A percentile compares a stretch with the other conserved stretches of the same genome.
These are phyloP conservation scores for Glaucomys volans DNA, from an alignment of 2,113 vertebrate species.

Conservation along the genomic window DNA sequence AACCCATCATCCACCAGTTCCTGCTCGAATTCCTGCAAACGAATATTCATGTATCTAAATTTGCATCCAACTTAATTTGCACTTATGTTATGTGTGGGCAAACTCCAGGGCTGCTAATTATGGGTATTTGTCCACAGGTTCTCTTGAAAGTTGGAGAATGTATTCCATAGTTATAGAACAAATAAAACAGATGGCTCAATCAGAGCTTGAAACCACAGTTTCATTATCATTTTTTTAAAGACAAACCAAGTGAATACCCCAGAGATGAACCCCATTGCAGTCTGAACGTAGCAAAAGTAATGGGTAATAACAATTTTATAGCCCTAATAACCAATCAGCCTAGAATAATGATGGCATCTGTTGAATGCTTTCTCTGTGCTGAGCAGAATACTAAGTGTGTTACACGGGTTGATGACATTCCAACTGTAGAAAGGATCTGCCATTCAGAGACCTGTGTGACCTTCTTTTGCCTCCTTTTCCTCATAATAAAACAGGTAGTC, in stretches of 20 bases:
- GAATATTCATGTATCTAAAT: not conserved
- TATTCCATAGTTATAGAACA: not conserved
- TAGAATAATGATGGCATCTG: not conserved
- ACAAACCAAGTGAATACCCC: not conserved
- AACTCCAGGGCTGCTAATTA: not conserved
- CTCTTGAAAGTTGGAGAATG: not conserved
- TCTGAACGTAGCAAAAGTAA: not conserved
- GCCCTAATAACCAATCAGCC: not conserved
- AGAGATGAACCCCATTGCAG: not conserved
- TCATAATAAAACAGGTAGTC: not conserved
- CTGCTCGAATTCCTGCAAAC: not conserved
- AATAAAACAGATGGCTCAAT: not conserved
- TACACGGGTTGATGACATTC: not conserved
- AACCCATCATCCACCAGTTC: not conserved
- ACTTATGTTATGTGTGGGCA: not conserved
- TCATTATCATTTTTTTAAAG: not conserved
- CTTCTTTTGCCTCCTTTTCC: not conserved
- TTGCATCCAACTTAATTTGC: not conserved
- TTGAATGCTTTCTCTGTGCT: not conserved
- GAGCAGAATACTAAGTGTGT: not conserved
- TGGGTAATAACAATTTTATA: not conserved
- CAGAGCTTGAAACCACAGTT: not conserved
- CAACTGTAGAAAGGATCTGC: not conserved
- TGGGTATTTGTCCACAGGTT: not conserved
- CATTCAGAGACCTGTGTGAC: not conserved